A percentile compares a stretch with the other conserved stretches of the same genome.
Conservation (phyloP, 2,888 invertebrate species). For the Sipunculus nudus region DNA sequence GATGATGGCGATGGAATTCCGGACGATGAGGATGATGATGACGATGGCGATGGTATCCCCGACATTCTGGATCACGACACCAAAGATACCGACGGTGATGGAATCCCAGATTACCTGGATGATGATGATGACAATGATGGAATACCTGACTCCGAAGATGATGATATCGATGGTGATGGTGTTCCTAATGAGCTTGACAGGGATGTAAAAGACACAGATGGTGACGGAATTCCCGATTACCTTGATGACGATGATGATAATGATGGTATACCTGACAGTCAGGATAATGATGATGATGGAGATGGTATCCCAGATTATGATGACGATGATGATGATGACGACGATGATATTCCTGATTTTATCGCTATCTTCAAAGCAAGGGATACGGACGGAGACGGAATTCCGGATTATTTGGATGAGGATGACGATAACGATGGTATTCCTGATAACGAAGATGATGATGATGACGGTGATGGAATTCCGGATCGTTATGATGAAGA, state of each 20-base stretch:
- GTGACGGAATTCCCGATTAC: slow-evolving; percentile 34
- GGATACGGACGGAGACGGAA: slow-evolving; percentile 53
- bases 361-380: background rate
- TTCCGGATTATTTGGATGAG: slow-evolving; percentile 54
- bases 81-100: slow-evolving; percentile 58
- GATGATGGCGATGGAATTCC: slow-evolving; percentile 53
- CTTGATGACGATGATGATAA: no score
- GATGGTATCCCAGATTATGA: slow-evolving; percentile 43
- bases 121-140: slow-evolving; percentile 56
- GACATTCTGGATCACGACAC: slow-evolving; percentile 43
- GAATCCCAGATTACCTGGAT: slow-evolving; percentile 56
- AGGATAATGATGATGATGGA: no score
- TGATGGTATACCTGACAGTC: no score
- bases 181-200: slow-evolving; percentile 23
- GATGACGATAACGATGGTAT: slow-evolving; percentile 59
- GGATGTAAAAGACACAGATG: slow-evolving; percentile 32
- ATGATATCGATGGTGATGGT: slow-evolving; percentile 33
- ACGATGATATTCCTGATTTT: slow-evolving; percentile 20
- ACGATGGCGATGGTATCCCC: slow-evolving; percentile 47
- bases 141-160: slow-evolving; percentile 48
- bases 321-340: slow-evolving; percentile 45
- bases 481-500: slow-evolving; percentile 49
- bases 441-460: slow-evolving; percentile 47
- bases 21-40: slow-evolving; percentile 33
- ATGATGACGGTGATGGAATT: slow-evolving; percentile 50